phyloP scores from a whole-genome alignment of 2,797 vertebrate genomes.

The Hyperoplus lanceolatus region DNA sequence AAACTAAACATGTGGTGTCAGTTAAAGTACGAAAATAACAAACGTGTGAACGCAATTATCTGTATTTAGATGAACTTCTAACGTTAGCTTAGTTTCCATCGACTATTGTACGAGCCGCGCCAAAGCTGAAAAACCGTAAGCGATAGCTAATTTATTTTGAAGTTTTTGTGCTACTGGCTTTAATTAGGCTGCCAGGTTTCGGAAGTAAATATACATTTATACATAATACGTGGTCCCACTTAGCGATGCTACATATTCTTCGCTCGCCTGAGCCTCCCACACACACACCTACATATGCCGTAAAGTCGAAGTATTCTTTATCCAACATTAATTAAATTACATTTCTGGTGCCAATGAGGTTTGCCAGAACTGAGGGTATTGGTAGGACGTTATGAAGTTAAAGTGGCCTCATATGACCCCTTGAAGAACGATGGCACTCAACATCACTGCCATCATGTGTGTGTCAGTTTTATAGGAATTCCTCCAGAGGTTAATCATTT shows the following conservation, averaged over 20 bases:
- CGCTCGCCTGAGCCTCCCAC: background rate
- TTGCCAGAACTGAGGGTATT: background rate
- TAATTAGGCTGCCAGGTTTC: background rate
- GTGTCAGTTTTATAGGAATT: background rate
- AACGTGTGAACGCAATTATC: accelerated
- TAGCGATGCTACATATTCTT: background rate
- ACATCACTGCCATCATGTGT: background rate
- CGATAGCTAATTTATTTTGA: background rate
- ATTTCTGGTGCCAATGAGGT: background rate
- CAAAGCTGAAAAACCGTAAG: background rate
- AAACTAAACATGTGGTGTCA: accelerated
- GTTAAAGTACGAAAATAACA: too few relatives aligned
- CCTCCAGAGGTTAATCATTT: slow-evolving; percentile 25
- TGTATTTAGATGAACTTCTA: slow-evolving; percentile 12
- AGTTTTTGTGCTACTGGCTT: background rate
- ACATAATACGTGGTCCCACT: background rate
- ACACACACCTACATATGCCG: slow-evolving; percentile 16
- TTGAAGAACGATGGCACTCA: background rate
- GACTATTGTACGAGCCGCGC: background rate
- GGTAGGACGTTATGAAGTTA: background rate
- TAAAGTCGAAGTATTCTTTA: background rate
- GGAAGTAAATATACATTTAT: background rate
- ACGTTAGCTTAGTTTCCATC: slow-evolving; percentile 24
- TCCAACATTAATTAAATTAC: background rate
- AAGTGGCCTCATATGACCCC: slow-evolving; percentile 27